phyloP scores from a whole-genome alignment of 2,113 vertebrate species.

The Ciconia stormi region DNA sequence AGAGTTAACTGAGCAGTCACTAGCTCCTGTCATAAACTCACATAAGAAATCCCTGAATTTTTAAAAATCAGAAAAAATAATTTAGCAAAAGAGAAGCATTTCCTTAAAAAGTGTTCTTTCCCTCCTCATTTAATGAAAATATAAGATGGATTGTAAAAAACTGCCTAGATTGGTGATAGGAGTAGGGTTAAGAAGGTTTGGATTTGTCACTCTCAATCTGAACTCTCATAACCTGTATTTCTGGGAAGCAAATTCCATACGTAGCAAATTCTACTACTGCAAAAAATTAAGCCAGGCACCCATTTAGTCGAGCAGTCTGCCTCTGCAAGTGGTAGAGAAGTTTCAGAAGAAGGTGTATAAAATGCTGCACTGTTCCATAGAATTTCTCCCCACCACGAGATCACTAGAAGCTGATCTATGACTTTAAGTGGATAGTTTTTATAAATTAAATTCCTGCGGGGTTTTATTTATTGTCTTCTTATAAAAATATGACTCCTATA shows the following conservation, averaged over 20 bases:
- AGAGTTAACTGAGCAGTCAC: neutral
- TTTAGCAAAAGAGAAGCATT: neutral
- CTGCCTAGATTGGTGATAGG: neutral
- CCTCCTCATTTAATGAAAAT: neutral
- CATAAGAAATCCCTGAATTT: neutral
- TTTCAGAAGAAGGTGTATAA: neutral
- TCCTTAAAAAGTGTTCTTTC: neutral
- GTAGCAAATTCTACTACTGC: neutral
- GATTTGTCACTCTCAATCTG: neutral
- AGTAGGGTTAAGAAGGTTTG: neutral
- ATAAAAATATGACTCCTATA: neutral
- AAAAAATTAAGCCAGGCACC: neutral
- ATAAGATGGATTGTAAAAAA: neutral
- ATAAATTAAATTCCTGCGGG: neutral
- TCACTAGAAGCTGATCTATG: neutral
- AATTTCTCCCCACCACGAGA: neutral
- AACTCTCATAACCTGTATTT: neutral
- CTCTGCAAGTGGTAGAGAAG: neutral
- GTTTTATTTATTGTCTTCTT: neutral
- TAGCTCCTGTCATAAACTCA: neutral
- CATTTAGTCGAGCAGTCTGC: neutral
- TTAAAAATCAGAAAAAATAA: neutral
- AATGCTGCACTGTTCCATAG: neutral
- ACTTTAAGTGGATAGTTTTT: neutral
- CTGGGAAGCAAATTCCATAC: neutral